These are phyloP conservation scores for Phacellophora camtschatica DNA, from an alignment of 30 jellyfish, hydroid and myxozoan species.

Conservation along the genomic window DNA sequence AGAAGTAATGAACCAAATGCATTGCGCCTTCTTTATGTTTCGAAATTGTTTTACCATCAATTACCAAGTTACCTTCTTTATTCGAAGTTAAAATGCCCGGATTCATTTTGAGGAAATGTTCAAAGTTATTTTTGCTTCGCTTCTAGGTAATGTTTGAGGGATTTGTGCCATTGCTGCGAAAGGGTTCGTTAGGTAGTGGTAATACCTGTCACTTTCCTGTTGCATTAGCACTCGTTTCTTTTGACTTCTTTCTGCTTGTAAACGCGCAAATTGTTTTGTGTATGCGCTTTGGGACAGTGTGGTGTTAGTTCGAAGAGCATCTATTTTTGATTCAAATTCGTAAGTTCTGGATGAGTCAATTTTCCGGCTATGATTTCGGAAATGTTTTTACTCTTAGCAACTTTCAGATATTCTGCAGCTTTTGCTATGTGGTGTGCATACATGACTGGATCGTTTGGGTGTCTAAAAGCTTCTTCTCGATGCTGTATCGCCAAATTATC, in stretches of 20 bases:
- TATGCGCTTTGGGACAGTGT: no score
- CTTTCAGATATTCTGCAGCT: not conserved
- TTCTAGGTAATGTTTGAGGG: not conserved
- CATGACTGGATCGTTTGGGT: not conserved
- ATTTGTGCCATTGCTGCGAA: not conserved
- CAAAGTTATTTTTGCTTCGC: not conserved
- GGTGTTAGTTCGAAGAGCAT: no score
- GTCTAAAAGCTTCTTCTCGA: not conserved
- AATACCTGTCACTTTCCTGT: not conserved
- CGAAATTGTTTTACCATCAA: not conserved
- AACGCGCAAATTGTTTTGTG: no score
- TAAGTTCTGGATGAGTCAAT: not conserved
- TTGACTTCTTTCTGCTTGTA: not conserved
- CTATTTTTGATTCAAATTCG: no score
- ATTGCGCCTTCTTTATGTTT: not conserved
- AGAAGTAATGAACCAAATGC: not conserved
- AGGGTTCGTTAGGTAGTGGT: not conserved
- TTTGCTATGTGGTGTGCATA: not conserved
- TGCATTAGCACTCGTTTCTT: not conserved
- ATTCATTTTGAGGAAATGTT: not conserved
- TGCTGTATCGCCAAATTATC: not conserved
- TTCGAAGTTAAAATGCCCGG: not conserved
- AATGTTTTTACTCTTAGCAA: not conserved
- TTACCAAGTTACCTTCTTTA: not conserved
- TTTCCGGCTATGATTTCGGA: not conserved